Base-by-base conservation (phyloP, 1,140 invertebrate species). In the Danaus melanippus region DNA sequence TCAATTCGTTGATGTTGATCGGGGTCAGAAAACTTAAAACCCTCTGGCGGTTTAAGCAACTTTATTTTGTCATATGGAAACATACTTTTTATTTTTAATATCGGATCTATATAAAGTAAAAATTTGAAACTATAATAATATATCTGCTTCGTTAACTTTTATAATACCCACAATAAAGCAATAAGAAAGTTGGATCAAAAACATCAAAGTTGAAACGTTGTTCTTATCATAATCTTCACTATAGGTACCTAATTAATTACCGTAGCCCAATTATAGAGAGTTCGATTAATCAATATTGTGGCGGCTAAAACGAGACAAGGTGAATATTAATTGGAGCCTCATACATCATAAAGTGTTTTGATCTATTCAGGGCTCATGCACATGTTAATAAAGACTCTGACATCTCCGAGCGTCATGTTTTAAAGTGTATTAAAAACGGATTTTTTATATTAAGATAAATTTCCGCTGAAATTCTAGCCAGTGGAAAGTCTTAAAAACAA, bases 251-350 rank as follows among this genome's bases (percentile, higher is more conserved):
- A 71, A 81, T 79, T 81, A 79, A 79, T 78, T 72, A 74, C 62
- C 66, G 49, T 62, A 60, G 51, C 60, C 70, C 71, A 80, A 79
- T 78, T 80, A 83, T 73, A 65, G 56, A 46, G 60, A 53, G 21
- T 64, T 57, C 53, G 45, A 65, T 69, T 74, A 76, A 81, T 81
- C 76, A 81, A 78, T 74, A 71, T 74, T 67, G 55, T 64, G 69
- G 72, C 70, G 59, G 69, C 53, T 60, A 51, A 64, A 62, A 59
- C 58, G 55, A 70, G 71, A 74, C 71, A 72, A 66, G 66, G 61
- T 67, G 67, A 70, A 63, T 71, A 72, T 74, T 83, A 76, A 83
- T 80, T 80, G 74, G 68, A 56, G 46, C 55, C 58, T 69, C 69
- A 66, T 71, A 76, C 76, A 72, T 78, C 68, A 62, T 64, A 45